Conservation (phyloP, 2,113 vertebrate species). For the Salvelinus sp. region DNA sequence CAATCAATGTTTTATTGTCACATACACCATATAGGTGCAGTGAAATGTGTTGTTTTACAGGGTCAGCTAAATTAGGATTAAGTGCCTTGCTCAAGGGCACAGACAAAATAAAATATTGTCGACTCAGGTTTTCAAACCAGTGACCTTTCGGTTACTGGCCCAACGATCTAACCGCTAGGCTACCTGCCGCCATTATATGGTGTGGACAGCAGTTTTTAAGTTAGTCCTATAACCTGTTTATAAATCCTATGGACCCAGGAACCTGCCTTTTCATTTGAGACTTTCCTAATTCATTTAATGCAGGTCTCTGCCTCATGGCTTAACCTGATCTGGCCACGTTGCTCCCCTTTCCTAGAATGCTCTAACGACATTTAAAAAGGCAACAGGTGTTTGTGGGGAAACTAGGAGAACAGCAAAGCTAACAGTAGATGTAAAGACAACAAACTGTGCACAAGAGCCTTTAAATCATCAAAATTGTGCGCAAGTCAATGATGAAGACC, state of each 20-base stretch:
- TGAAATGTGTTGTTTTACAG: too few relatives aligned
- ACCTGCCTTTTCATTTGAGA: background rate
- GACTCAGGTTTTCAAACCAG: too few relatives aligned
- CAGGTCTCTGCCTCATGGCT: constrained; percentile 19
- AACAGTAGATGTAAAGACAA: constrained; percentile 1
- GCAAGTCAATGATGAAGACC: too few relatives aligned
- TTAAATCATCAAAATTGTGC: too few relatives aligned
- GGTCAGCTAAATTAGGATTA: too few relatives aligned
- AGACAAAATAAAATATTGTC: too few relatives aligned
- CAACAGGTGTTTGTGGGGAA: constrained; percentile 19
- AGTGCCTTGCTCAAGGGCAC: too few relatives aligned
- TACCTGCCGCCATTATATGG: background rate
- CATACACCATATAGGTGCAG: too few relatives aligned
- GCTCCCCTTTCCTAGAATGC: constrained; percentile 35
- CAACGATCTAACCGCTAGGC: too few relatives aligned
- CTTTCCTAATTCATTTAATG: constrained; percentile 5
- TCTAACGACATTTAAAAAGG: constrained; percentile 31
- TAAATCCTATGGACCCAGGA: background rate
- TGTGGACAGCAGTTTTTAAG: background rate
- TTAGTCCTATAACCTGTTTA: background rate
- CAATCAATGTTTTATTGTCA: too few relatives aligned
- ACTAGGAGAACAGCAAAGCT: background rate
- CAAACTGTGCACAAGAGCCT: background rate
- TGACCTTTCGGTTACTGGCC: too few relatives aligned
- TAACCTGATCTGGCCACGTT: constrained; percentile 45